phyloP scores from a whole-genome alignment of 2,113 vertebrate genomes.

The Carassius carassius region DNA sequence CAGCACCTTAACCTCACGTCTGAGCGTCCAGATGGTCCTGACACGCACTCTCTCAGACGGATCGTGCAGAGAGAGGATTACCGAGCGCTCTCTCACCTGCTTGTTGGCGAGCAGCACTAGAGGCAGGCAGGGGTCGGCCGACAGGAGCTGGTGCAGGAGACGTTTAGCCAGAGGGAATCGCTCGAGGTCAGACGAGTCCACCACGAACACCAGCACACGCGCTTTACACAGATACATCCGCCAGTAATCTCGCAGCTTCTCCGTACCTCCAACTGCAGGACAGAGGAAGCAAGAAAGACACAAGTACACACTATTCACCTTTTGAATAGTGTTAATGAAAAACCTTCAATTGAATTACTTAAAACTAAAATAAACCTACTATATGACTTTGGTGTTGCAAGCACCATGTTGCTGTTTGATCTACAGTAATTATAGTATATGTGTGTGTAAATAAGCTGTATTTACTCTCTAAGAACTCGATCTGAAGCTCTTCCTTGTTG shows the following conservation, averaged over 20 bases:
- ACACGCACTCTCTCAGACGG: neutral
- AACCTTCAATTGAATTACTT: too few relatives aligned
- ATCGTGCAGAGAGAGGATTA: conserved; percentile 3
- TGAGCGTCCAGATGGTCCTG: conserved; percentile 8
- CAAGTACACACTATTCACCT: too few relatives aligned
- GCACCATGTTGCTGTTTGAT: neutral
- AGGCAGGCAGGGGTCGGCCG: conserved; percentile 77
- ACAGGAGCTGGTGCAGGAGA: conserved; percentile 83
- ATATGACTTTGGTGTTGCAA: neutral
- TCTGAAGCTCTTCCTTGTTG: conserved; percentile 76
- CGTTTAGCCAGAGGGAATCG: conserved; percentile 83
- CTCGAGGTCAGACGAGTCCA: conserved; percentile 82
- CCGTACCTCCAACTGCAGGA: conserved; percentile 85
- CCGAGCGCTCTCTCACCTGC: conserved; percentile 79
- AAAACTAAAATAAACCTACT: too few relatives aligned
- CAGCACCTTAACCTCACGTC: neutral
- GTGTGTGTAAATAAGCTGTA: neutral
- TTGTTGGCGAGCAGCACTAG: conserved; percentile 93
- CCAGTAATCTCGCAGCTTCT: conserved; percentile 85
- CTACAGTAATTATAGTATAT: neutral
- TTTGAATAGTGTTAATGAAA: too few relatives aligned
- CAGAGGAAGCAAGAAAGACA: neutral
- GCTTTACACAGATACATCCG: conserved; percentile 81
- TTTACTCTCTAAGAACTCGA: conserved; percentile 93
- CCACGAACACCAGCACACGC: conserved; percentile 86